Percentiles rank a stretch among this genome's conserved stretches.
phyloP scores from a whole-genome alignment of 35 echinoderm and acorn worm genomes.

The Hemicentrotus pulcherrimus region DNA sequence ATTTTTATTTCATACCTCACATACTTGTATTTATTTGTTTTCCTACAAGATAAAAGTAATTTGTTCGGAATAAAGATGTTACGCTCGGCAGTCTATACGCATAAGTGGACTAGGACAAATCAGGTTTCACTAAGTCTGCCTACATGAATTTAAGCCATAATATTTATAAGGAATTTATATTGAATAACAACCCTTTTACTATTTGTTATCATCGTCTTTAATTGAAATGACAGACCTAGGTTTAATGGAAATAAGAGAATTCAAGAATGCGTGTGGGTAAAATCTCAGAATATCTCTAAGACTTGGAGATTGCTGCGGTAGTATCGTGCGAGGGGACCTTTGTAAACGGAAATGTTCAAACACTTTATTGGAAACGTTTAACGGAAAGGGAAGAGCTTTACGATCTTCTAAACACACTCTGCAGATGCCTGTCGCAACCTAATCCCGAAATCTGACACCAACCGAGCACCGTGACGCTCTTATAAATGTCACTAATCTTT shows the following conservation, averaged over 20 bases:
- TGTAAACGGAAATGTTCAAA: conserved; percentile 27
- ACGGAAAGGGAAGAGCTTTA: conserved; percentile 21
- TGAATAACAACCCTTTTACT: too few relatives aligned
- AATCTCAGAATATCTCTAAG: background rate
- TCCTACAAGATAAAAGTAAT: too few relatives aligned
- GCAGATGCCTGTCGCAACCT: conserved; percentile 9
- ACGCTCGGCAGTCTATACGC: too few relatives aligned
- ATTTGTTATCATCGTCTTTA: too few relatives aligned
- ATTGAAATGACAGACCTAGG: too few relatives aligned
- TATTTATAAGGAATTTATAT: too few relatives aligned
- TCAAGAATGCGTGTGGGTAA: background rate
- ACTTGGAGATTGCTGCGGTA: background rate
- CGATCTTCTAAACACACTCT: conserved; percentile 30
- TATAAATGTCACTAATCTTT: background rate
- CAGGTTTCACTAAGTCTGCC: too few relatives aligned
- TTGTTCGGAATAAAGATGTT: too few relatives aligned
- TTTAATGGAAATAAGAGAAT: background rate
- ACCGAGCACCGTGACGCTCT: background rate
- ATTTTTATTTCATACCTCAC: too few relatives aligned
- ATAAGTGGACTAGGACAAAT: too few relatives aligned
- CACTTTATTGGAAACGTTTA: conserved; percentile 35
- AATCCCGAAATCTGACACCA: background rate
- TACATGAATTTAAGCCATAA: too few relatives aligned
- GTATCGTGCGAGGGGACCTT: conserved; percentile 13
- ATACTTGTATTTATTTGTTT: too few relatives aligned